These are phyloP conservation scores for Nipponia nippon DNA, from an alignment of 2,113 vertebrate species.

Conservation along the genomic window DNA sequence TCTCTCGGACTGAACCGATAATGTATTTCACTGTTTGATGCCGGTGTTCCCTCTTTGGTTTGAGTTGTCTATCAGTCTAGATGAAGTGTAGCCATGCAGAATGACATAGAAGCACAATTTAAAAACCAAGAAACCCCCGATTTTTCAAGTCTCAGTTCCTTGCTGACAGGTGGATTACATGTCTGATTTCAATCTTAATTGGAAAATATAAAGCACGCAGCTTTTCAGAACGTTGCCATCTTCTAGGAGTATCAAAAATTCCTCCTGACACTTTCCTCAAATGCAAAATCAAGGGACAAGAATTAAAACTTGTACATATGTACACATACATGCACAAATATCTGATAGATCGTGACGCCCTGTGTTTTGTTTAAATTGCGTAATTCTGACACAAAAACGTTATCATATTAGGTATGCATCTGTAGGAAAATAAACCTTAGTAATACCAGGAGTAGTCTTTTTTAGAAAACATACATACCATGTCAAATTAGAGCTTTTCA, in stretches of 20 bases:
- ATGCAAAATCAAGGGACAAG: not conserved
- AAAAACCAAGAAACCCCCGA: not conserved
- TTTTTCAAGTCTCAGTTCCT: slow-evolving; percentile 12
- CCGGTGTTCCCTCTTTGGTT: not conserved
- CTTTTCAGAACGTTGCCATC: not conserved
- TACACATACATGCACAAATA: not conserved
- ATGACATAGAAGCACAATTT: not conserved
- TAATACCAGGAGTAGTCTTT: not conserved
- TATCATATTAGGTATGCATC: not conserved
- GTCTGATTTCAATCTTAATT: slow-evolving; percentile 44
- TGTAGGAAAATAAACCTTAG: not conserved
- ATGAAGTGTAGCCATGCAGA: not conserved
- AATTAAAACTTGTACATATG: not conserved
- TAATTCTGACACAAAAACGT: not conserved
- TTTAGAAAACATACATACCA: not conserved
- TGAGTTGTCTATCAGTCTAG: not conserved
- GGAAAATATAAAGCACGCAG: not conserved
- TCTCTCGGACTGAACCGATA: not conserved
- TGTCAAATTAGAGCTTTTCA: not conserved
- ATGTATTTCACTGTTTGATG: not conserved
- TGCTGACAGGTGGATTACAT: slow-evolving; percentile 7
- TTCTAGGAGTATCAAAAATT: slow-evolving; percentile 2
- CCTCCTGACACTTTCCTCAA: slow-evolving; percentile 1
- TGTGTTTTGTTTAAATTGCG: not conserved
- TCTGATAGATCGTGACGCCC: not conserved